Percentiles rank a stretch among this genome's conserved stretches.
phyloP scores from a whole-genome alignment of 2,113 vertebrate genomes.

The Aegypius monachus region DNA sequence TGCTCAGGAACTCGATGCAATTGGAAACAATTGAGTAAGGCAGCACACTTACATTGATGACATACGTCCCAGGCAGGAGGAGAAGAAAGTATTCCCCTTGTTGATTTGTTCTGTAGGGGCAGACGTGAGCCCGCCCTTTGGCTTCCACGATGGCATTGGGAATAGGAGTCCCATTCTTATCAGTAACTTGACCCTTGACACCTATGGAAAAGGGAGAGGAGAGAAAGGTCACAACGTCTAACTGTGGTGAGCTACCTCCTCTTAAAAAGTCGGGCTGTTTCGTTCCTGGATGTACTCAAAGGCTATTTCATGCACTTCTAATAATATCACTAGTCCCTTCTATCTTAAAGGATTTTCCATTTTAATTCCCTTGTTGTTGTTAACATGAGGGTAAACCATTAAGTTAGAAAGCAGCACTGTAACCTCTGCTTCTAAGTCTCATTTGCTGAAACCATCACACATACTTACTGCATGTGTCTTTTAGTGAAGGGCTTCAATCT shows the following conservation, averaged over 20 bases:
- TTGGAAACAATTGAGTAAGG: background rate
- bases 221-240: background rate
- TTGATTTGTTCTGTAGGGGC: slow-evolving; percentile 83
- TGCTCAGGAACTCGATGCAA: background rate
- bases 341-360: background rate
- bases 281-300: background rate
- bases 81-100: slow-evolving; percentile 92
- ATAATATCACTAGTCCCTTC: background rate
- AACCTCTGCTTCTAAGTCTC: background rate
- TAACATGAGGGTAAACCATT: too few species aligned
- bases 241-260: background rate
- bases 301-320: background rate
- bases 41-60: slow-evolving; percentile 81
- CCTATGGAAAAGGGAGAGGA: slow-evolving; percentile 67
- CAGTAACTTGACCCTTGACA: slow-evolving; percentile 89
- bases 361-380: background rate
- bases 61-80: slow-evolving; percentile 87
- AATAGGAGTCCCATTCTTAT: slow-evolving; percentile 73
- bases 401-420: background rate
- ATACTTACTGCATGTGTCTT: fast-evolving
- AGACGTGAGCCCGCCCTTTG: slow-evolving; percentile 79
- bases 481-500: background rate
- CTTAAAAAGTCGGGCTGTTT: background rate
- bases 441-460: background rate
- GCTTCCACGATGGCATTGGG: slow-evolving; percentile 84